Base-by-base conservation (phyloP, 2,113 vertebrate species). In the Gallinago jamesoni region DNA sequence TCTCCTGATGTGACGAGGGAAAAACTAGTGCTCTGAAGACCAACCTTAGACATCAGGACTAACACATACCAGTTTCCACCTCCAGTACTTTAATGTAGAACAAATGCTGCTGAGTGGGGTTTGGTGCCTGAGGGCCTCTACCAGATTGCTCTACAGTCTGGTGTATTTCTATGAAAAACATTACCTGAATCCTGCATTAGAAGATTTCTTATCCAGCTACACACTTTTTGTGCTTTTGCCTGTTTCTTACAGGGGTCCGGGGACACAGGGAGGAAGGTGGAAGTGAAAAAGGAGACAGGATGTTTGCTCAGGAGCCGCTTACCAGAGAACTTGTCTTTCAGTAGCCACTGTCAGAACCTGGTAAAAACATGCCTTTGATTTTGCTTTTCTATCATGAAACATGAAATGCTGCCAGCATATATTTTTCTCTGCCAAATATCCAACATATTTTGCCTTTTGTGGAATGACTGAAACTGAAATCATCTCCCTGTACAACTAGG, bases 401-500 rank as follows among this genome's bases (percentile, higher is more conserved):
- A 75, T 63, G 63, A 96, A 95, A 89, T 86, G 56, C 37, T 83
- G 79, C 67, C 74, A 96, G 64, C 5, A 14, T 27, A 30, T 22
- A 63, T 69, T 53, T 62, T 76, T 91, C 31, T 52, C 89, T 92
- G 84, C 83, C 90, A 94, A 86, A 91, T 94, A 76, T 31, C 15
- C 77, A 64, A 28, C 19, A 79, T 94, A 87, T 74, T 88, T 80
- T 56, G 27, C 75, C 79, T 76, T 80, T 90, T n/a, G 7, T 89
- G 53, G 81, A 94, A 62, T 64, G 77, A 94, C 7, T 95, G 93
- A 96, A 97, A 94, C 30, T n/a, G 43, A 92, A 93, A 55, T 53
- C 4, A 75, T 78, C 67, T 96, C 91, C 47, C 35, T 80, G 18
- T 64, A 84, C 14, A 39, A 69, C 66, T 57, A 89, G 53, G 48